These are phyloP conservation scores for Pocillopora grandis DNA, from an alignment of 92 coral and sea anemone genomes.

Conservation along the genomic window DNA sequence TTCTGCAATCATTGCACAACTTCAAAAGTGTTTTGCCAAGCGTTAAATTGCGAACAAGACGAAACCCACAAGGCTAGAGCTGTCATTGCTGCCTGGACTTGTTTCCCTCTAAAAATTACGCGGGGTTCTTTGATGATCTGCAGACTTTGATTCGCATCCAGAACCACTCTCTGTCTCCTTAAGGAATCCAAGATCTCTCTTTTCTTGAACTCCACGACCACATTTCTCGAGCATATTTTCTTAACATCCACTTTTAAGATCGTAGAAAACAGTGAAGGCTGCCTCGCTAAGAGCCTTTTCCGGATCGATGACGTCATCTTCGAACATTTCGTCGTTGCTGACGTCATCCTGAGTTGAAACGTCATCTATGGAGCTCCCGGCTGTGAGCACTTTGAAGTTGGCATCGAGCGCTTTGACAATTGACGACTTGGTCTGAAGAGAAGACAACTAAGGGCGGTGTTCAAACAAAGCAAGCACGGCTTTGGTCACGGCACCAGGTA, in stretches of 20 bases:
- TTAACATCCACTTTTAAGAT: slow-evolving; percentile 17
- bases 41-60: not conserved
- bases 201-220: slow-evolving; percentile 24
- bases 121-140: slow-evolving; percentile 36
- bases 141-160: slow-evolving; percentile 24
- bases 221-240: slow-evolving; percentile 10
- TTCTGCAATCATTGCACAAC: slow-evolving; percentile 26
- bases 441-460: slow-evolving; percentile 1
- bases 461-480: not conserved
- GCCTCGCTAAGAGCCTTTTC: not conserved
- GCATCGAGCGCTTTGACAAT: not conserved
- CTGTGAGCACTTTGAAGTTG: slow-evolving; percentile 4
- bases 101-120: slow-evolving; percentile 11
- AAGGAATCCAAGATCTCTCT: slow-evolving; percentile 3
- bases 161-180: slow-evolving; percentile 30
- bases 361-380: slow-evolving; percentile 1
- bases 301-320: not conserved
- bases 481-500: slow-evolving; percentile 23
- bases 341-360: not conserved
- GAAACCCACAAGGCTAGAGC: slow-evolving; percentile 22
- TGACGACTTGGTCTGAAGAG: not conserved
- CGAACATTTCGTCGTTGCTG: not conserved
- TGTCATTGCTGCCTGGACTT: not conserved
- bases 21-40: not conserved
- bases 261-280: slow-evolving; percentile 1